Evolutionary conservation across 1,140 invertebrate species (phyloP).

Genomic region (Hypsibius dujardini): DNA sequence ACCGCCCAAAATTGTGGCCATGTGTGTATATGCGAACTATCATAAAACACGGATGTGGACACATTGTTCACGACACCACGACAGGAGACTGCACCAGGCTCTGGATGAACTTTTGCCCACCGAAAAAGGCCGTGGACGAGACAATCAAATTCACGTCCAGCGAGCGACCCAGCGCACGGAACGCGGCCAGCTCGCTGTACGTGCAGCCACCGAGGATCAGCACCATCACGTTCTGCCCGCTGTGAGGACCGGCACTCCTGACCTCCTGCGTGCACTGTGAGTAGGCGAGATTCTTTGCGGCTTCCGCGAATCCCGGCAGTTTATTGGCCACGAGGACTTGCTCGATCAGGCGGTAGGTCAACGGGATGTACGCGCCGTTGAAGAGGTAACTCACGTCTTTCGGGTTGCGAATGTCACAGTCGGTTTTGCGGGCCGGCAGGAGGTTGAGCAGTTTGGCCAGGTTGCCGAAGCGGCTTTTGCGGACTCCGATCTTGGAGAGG

Average conservation of each 20-base stretch:
- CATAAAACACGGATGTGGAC: no score
- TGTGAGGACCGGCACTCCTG: conserved; percentile 26
- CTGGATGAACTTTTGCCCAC: not conserved
- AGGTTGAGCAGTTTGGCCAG: conserved; percentile 22
- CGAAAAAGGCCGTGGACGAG: not conserved
- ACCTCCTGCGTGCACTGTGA: conserved; percentile 22
- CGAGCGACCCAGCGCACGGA: conserved; percentile 49
- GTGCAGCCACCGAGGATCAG: conserved; percentile 78
- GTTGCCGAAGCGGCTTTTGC: conserved; percentile 19
- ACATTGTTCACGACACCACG: no score
- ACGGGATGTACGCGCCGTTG: conserved; percentile 63
- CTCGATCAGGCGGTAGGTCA: conserved; percentile 39
- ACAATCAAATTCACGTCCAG: not conserved
- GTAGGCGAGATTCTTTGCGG: conserved; percentile 24
- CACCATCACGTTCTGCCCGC: conserved; percentile 43
- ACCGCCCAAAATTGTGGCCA: no score
- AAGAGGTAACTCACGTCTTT: conserved; percentile 62
- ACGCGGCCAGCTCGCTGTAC: conserved; percentile 70
- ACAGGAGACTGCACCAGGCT: not conserved
- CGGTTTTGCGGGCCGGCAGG: conserved; percentile 32
- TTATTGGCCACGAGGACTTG: conserved; percentile 28
- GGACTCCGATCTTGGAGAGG: conserved; percentile 7
- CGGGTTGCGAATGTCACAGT: conserved; percentile 40
- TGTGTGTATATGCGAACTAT: no score
- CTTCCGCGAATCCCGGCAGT: conserved; percentile 24